These are phyloP conservation scores for Rhopalosiphum maidis DNA, from an alignment of 1,140 invertebrate species.

Conservation along the genomic window DNA sequence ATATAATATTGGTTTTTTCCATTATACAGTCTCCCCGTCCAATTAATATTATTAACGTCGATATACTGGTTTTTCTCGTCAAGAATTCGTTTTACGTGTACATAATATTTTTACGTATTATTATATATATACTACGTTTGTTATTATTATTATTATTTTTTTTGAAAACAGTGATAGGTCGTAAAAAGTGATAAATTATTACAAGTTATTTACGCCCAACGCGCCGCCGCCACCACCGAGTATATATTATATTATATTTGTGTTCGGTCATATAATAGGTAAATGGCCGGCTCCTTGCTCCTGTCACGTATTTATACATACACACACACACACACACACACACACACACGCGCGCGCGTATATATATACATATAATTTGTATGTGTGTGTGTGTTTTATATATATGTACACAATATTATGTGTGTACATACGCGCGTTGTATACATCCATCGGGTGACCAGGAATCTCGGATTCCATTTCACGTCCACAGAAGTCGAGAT, in stretches of 20 bases:
- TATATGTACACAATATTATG: background rate
- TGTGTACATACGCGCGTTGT: background rate
- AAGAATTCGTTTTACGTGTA: slow-evolving; percentile 48
- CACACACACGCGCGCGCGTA: background rate
- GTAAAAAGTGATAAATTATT: slow-evolving; percentile 57
- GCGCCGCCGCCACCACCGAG: background rate
- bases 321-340: background rate
- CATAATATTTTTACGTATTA: background rate
- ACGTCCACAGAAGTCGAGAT: slow-evolving; percentile 50
- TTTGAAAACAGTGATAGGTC: slow-evolving; percentile 50
- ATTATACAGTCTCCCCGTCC: background rate
- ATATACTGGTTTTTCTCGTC: slow-evolving; percentile 55
- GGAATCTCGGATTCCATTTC: slow-evolving; percentile 46
- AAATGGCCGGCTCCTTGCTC: slow-evolving; percentile 33
- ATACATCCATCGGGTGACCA: background rate
- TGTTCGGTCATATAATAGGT: slow-evolving; percentile 40
- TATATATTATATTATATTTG: background rate
- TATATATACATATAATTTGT: background rate
- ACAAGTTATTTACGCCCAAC: slow-evolving; percentile 55
- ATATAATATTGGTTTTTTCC: background rate
- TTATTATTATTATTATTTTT: slow-evolving; percentile 36
- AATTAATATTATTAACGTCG: slow-evolving; percentile 45
- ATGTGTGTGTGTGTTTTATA: background rate
- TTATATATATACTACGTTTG: background rate
- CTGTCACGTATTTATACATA: slow-evolving; percentile 25